Base-by-base conservation (phyloP, 2,888 invertebrate species). In the Schrankia costaestrigalis region DNA sequence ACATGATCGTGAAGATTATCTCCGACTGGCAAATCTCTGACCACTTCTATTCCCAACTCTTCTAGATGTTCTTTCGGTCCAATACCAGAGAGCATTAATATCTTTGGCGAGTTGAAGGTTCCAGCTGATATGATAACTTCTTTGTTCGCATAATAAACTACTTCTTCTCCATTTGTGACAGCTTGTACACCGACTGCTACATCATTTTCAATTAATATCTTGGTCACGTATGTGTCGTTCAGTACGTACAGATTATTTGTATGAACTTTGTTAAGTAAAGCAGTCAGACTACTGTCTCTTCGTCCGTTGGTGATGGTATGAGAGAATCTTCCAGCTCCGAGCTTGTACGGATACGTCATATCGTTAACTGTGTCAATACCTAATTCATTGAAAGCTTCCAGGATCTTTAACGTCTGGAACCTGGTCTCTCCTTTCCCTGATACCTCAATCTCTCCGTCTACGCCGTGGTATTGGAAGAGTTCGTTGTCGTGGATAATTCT, bases 81-180 rank as follows among this genome's bases (percentile, higher is more conserved):
- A 7, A 85, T 56, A 1, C 84, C 84, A 0, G 84, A 84, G 0
- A 82, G 56, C 33, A 81, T 52, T 26, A 85, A 36, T 9, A 84
- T 38, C 50, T 85, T 82, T 0, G 84, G 63, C 8, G 80, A 72
- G 40, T 83, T 84, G 26, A 78, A 82, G 0, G 80, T 69, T 0
- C 84, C 84, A 0, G 84, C 75, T 1, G 78, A 68, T n/a, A 80
- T 11, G 8, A 84, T 61, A 0, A 84, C 71, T 50, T 84, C 84
- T 26, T 64, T 72, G 1, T 60, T 46, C 0, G 71, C 72, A 27
- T 60, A 74, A 21, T 72, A 72, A 6, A 52, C 26, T 7, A 63
- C 46, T 13, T 65, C 52, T 9, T 65, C 35, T 2, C 51, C 56
- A 11, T 64, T 46, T 1, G 33, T 17, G 2, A 59, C 10, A 1